Evolutionary conservation across 2,113 vertebrate species (phyloP), one percentile per base, ranked within the genome.

Genomic region (Rattus rattus): DNA sequence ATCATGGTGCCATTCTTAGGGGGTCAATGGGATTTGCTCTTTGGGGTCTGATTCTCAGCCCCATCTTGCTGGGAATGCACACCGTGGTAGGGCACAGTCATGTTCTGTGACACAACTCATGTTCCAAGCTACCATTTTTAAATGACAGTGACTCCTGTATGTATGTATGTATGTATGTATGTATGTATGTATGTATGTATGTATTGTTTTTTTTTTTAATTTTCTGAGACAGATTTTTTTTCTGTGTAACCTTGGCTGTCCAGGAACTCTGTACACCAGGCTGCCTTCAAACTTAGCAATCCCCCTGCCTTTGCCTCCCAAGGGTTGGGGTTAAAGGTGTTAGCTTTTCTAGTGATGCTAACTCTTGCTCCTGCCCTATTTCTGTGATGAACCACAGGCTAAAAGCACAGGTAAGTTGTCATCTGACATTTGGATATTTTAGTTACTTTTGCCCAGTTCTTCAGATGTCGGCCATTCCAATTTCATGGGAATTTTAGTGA

Each of bases 11-110:
- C 85, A 43, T 95, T 95, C 77, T 91, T 89, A 33, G 56, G 13
- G 67, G 20, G 72, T 61, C 95, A 92, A 94, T 91, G 72, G 17
- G 89, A 92, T 95, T 96, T 96, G 91, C 88, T 95, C 83, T 92
- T 47, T 14, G n/a, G 81, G 39, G 76, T 92, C 88, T 95, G 91
- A 92, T 96, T 91, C 70, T 90, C 11, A 69, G 59, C 67, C 30
- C 65, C 85, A 43, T 84, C 85, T 90, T 94, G 20, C n/a, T 75
- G n/a, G 88, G 56, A 72, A 56, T 77, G 49, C 69, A 86, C 5
- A 7, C 88, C 28, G 77, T 1, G 36, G 93, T 16, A 49, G 80
- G 79, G 76, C 59, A 49, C 94, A 33, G 65, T 8, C 20, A n/a
- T 65, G 0, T 43, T 70, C 92, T 85, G 47, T 47, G 4, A 61